phyloP scores from a whole-genome alignment of 2,797 vertebrate genomes.

The Buceros bicornis region DNA sequence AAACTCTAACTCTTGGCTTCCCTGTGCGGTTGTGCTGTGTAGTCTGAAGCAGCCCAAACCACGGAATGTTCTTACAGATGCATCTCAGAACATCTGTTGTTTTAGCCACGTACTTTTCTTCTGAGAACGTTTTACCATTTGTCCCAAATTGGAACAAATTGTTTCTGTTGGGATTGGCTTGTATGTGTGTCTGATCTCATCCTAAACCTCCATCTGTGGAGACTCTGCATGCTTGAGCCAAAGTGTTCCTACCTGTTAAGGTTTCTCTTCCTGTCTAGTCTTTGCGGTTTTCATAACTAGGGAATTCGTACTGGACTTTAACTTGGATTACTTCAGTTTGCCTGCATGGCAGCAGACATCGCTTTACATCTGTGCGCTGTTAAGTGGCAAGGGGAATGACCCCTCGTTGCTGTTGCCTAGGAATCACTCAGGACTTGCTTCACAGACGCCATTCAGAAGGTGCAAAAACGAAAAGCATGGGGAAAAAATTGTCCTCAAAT shows the following conservation, averaged over 20 bases:
- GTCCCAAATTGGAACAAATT: not conserved
- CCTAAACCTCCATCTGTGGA: not conserved
- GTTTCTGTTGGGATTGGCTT: not conserved
- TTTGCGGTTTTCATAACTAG: rapidly evolving
- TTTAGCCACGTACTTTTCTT: not conserved
- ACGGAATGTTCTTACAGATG: not conserved
- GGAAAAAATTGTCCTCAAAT: not conserved
- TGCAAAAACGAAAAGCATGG: rapidly evolving
- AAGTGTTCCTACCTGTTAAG: not conserved
- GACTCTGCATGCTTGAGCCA: not conserved
- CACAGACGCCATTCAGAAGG: not conserved
- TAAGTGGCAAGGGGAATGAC: not conserved
- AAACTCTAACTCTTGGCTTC: not conserved
- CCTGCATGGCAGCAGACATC: not conserved
- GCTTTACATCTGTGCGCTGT: not conserved
- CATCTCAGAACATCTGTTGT: not conserved
- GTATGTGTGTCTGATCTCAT: not conserved
- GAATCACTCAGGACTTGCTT: not conserved
- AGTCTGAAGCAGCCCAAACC: not conserved
- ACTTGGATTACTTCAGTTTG: not conserved
- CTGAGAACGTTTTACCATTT: not conserved
- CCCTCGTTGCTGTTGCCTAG: not conserved
- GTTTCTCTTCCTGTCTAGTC: not conserved
- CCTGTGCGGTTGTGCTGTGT: not conserved
- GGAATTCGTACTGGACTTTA: not conserved